A percentile compares a stretch with the other conserved stretches of the same genome.
phyloP scores from a whole-genome alignment of 2,113 vertebrate genomes.

The Bufo gargarizans region DNA sequence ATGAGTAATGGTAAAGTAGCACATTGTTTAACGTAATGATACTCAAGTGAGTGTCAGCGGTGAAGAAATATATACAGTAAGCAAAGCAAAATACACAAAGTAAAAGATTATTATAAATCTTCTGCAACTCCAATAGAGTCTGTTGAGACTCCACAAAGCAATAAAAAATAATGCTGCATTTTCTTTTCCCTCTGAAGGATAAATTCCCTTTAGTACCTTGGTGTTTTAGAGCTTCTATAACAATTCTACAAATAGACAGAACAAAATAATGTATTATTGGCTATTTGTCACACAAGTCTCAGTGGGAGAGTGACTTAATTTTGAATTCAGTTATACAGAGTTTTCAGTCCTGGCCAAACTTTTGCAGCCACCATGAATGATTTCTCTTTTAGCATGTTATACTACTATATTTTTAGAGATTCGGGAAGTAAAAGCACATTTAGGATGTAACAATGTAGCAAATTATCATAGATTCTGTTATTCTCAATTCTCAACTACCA shows the following conservation, averaged over 20 bases:
- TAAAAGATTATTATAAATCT: constrained; percentile 58
- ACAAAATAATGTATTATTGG: constrained; percentile 54
- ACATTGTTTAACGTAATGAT: constrained; percentile 66
- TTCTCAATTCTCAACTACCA: background rate
- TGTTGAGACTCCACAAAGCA: constrained; percentile 55
- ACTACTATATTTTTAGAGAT: background rate
- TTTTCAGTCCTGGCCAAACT: constrained; percentile 36
- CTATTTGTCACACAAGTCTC: constrained; percentile 48
- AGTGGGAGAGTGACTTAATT: constrained; percentile 32
- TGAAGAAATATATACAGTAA: constrained; percentile 59
- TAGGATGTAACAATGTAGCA: background rate
- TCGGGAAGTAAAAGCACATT: background rate
- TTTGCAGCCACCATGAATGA: background rate
- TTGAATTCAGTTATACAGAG: constrained; percentile 49
- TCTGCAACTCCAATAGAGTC: constrained; percentile 48
- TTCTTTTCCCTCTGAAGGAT: constrained; percentile 55
- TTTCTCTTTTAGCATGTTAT: background rate
- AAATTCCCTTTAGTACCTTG: constrained; percentile 56
- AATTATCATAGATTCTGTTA: background rate
- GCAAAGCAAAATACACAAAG: constrained; percentile 50
- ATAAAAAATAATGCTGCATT: constrained; percentile 63
- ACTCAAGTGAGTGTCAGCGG: constrained; percentile 62
- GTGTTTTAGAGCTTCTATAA: constrained; percentile 46
- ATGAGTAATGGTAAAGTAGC: constrained; percentile 66
- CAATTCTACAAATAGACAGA: constrained; percentile 56